These are phyloP conservation scores for Brachyalestes nurse DNA, from an alignment of 2,797 vertebrate species.

Conservation along the genomic window DNA sequence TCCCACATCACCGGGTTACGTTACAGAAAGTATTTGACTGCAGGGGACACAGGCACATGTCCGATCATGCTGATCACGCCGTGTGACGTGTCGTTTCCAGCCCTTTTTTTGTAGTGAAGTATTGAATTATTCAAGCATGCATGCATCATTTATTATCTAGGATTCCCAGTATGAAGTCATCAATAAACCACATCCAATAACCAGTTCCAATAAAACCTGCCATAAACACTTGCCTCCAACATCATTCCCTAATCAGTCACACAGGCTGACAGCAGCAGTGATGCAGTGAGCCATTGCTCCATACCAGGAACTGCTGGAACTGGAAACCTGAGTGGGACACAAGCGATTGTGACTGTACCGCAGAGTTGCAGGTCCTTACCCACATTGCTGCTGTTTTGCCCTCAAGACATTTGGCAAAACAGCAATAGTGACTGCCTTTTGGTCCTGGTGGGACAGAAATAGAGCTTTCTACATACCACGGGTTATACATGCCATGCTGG, in stretches of 20 bases:
- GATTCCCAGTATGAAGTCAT: conserved; percentile 53
- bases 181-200: conserved; percentile 59
- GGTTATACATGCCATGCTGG: conserved; percentile 1
- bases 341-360: background rate
- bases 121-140: conserved; percentile 53
- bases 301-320: background rate
- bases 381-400: background rate
- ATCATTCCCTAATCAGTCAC: conserved; percentile 47
- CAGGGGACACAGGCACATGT: conserved; percentile 28
- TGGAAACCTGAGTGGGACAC: conserved; percentile 14
- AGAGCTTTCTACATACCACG: background rate
- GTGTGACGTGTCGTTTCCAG: conserved; percentile 36
- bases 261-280: conserved; percentile 9
- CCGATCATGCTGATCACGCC: background rate
- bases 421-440: background rate
- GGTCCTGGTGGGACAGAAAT: conserved; percentile 23
- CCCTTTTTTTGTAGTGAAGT: conserved; percentile 31
- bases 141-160: conserved; percentile 56
- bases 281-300: conserved; percentile 14
- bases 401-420: conserved; percentile 10
- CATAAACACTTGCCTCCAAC: conserved; percentile 49
- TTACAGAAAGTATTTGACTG: conserved; percentile 28
- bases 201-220: conserved; percentile 56
- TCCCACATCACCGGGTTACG: conserved; percentile 42
- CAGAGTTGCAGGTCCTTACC: background rate